phyloP scores from a whole-genome alignment of 2,797 vertebrate genomes.

The Lepilemur septentrionalis region DNA sequence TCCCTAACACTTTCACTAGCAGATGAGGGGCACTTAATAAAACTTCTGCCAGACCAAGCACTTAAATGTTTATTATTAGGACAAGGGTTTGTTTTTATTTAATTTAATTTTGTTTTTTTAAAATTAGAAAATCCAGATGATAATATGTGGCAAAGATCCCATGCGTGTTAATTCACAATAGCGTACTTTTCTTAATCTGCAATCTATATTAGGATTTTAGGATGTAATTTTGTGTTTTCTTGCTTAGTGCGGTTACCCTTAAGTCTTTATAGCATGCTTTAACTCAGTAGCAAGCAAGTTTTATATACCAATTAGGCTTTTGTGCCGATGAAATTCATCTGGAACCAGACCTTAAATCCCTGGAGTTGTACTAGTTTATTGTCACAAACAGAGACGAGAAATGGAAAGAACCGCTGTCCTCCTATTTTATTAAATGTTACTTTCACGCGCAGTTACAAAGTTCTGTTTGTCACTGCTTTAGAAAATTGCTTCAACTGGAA shows the following conservation, averaged over 20 bases:
- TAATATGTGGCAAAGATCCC: neutral
- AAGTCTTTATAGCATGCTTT: neutral
- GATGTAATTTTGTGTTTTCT: constrained; percentile 31
- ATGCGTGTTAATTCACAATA: constrained; percentile 1
- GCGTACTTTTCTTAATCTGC: neutral
- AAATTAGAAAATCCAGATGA: constrained; percentile 29
- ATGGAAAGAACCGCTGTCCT: constrained; percentile 24
- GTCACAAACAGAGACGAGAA: constrained; percentile 25
- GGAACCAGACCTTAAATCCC: constrained; percentile 12
- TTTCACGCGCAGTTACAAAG: neutral
- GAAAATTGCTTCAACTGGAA: neutral
- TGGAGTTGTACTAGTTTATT: constrained; percentile 18
- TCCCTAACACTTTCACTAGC: constrained; percentile 8
- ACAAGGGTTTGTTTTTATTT: neutral
- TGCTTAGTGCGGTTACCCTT: neutral
- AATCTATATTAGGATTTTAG: neutral
- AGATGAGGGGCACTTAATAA: neutral
- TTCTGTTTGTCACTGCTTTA: constrained; percentile 2
- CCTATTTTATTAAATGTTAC: constrained; percentile 29
- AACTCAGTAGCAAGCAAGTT: neutral
- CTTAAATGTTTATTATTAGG: constrained; percentile 33
- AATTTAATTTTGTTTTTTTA: neutral
- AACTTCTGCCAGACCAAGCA: constrained; percentile 14
- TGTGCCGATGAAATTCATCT: constrained; percentile 34
- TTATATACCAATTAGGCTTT: constrained; percentile 31